Base-by-base conservation (phyloP, 2,797 vertebrate species). In the Choloepus didactylus region DNA sequence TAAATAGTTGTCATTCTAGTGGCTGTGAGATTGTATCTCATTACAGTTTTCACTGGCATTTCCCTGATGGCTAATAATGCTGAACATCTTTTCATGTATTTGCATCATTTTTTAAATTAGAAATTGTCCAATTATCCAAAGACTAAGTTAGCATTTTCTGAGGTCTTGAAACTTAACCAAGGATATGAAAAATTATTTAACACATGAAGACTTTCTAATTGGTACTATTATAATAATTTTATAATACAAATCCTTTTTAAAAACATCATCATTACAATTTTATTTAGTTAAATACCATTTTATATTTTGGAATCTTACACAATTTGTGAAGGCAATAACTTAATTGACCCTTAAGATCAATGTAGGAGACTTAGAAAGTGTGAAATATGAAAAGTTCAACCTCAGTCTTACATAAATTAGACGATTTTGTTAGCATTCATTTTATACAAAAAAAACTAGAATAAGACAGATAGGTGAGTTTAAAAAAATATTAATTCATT, bases 371-470 rank as follows among this genome's bases (percentile, higher is more conserved):
- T 82, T 59, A 54, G 38, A 75, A 82, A 73, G 25, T 44, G 49
- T 41, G 80, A 60, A 87, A 87, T 9, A 83, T 93, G 49, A 75
- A 35, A 82, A 51, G 18, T 70, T 70, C 64, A 60, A 49, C n/a
- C 60, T 60, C 27, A 54, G 23, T 88, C 88, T 93, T 76, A 82
- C 66, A 67, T 25, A 23, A 87, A 70, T 18, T 79, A 69, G 51
- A n/a, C 62, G 51, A 41, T 62, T 87, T 87, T 80, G 60, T 49
- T 80, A 79, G 64, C 73, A 64, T 93, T 81, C 27, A 75, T 54
- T 64, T 87, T 93, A 66, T 15, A 73, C 73, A 66, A 88, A 29
- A 44, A 82, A 93, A 80, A 10, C n/a, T 87, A 79, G 23, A 44
- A 44, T 44, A 85, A 60, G 60, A 69, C 35, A 62, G 44, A 54